Conservation (phyloP, 2,888 invertebrate species). For the Sycophila texana region DNA sequence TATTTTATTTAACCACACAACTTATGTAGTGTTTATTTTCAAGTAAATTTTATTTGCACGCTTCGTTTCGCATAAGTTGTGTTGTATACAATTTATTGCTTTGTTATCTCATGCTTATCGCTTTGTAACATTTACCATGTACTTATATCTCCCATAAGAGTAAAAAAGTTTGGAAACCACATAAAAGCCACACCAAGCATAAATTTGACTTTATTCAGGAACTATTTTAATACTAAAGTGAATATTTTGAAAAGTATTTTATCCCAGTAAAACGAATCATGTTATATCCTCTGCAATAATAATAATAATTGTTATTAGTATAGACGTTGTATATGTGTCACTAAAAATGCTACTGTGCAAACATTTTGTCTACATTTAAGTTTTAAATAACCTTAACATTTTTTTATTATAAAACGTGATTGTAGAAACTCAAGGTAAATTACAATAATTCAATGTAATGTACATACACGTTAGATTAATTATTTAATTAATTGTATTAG, state of each 20-base stretch:
- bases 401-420: too few species aligned
- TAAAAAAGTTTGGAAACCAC: slow-evolving; percentile 32
- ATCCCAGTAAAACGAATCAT: background rate
- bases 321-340: too few species aligned
- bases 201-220: slow-evolving; percentile 4
- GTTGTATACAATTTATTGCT: slow-evolving; percentile 34
- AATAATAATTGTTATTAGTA: too few species aligned
- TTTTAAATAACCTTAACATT: too few species aligned
- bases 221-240: background rate
- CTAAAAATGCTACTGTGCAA: too few species aligned
- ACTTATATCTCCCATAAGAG: slow-evolving; percentile 18
- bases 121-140: slow-evolving; percentile 52
- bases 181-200: slow-evolving; percentile 52
- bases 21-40: slow-evolving; percentile 28
- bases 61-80: slow-evolving; percentile 37
- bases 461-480: too few species aligned
- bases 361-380: too few species aligned
- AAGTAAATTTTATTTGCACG: slow-evolving; percentile 32
- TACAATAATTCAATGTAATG: too few species aligned
- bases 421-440: too few species aligned
- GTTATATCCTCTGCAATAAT: too few species aligned
- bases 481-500: too few species aligned
- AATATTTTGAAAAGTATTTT: slow-evolving; percentile 50
- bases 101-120: slow-evolving; percentile 49
- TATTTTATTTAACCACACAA: slow-evolving; percentile 22